Conservation (phyloP, 2,113 vertebrate genomes). For the Taurulus bubalis region DNA sequence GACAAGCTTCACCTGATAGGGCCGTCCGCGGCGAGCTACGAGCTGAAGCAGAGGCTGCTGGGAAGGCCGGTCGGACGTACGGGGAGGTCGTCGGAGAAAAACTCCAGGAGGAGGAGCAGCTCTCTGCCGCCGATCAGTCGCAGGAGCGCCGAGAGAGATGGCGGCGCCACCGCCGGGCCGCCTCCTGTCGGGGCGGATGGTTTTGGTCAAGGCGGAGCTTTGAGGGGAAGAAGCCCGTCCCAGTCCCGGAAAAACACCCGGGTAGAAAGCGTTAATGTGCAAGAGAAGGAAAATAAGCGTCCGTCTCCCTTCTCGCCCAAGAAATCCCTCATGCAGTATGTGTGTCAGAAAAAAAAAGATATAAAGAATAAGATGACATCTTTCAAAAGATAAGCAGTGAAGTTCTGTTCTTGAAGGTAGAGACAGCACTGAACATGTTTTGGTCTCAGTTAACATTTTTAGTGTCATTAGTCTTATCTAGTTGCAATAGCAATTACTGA, state of each 20-base stretch:
- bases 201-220: rapidly evolving
- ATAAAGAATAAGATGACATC: rapidly evolving
- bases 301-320: not conserved
- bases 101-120: slow-evolving; percentile 38
- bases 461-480: not conserved
- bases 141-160: rapidly evolving
- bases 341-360: rapidly evolving
- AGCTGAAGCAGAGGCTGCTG: slow-evolving; percentile 67
- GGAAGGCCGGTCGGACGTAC: rapidly evolving
- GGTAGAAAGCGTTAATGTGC: not conserved
- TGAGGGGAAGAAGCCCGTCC: not conserved
- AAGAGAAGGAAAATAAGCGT: not conserved
- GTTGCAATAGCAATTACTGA: not conserved
- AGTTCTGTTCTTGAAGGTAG: not conserved
- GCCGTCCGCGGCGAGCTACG: slow-evolving; percentile 55
- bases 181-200: not conserved
- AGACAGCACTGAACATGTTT: not conserved
- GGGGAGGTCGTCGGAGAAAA: not conserved
- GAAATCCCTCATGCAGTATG: rapidly evolving
- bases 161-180: rapidly evolving
- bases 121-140: slow-evolving; percentile 48
- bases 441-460: not conserved
- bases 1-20: slow-evolving; percentile 71
- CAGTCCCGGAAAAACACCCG: not conserved
- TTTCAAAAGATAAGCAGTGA: not conserved